Conservation (phyloP, 2,888 invertebrate genomes). For the Megaustenia siamemsis region DNA sequence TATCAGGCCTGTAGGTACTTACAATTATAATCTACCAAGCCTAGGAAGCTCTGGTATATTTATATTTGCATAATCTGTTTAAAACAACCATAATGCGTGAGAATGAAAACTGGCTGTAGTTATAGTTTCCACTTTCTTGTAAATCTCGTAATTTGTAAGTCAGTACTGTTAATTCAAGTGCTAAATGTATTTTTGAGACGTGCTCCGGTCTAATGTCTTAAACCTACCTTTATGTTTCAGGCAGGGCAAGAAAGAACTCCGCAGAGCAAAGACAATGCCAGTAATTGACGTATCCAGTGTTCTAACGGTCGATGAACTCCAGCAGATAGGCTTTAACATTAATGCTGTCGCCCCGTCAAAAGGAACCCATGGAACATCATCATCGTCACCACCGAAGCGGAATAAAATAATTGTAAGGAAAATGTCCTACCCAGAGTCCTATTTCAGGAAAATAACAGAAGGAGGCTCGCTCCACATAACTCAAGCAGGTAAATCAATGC, state of each 20-base stretch:
- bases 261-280: constrained; percentile 55
- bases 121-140: too few relatives aligned
- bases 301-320: constrained; percentile 19
- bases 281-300: constrained; percentile 50
- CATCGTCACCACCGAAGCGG: not conserved
- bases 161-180: too few relatives aligned
- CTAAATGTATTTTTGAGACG: too few relatives aligned
- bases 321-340: constrained; percentile 16
- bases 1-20: too few relatives aligned
- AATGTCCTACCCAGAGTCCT: constrained; percentile 35
- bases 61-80: too few relatives aligned
- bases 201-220: too few relatives aligned
- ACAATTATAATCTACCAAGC: too few relatives aligned
- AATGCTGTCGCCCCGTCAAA: not conserved
- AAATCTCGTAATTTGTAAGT: too few relatives aligned
- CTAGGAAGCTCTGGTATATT: too few relatives aligned
- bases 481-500: not conserved
- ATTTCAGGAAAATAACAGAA: not conserved
- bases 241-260: constrained; percentile 54
- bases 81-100: too few relatives aligned
- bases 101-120: too few relatives aligned
- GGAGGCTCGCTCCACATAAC: not conserved
- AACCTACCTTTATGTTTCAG: too few relatives aligned
- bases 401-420: constrained; percentile 2
- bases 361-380: not conserved